Base-by-base conservation (phyloP, 92 coral and sea anemone species). In the Meandrina meandrites region DNA sequence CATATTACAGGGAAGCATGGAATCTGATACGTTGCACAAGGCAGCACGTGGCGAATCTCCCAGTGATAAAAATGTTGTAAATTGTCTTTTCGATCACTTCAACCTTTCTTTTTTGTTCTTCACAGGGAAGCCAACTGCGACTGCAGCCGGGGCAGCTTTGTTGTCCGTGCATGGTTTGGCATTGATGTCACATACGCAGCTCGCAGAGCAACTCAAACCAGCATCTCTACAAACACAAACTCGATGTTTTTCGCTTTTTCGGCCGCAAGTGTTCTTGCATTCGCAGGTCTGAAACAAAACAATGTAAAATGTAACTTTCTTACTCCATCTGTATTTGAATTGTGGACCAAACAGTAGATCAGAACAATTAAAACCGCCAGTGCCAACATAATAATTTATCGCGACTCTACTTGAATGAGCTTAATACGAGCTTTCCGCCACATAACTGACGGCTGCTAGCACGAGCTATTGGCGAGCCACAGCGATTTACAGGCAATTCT, bases 391-490 rank as follows among this genome's bases (percentile, higher is more conserved):
- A 51, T 9, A 3, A 51, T 51, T 9, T 51, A 17, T 73, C 78
- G 35, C 78, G 56, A 42, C 56, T 75, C 56, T 40, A 30, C 79
- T 42, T 75, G 57, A 56, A 40, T 40, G 57, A 75, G 56, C 79
- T 75, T 42, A 56, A 75, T 54, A 75, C 3, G 79, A 56, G 56
- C 79, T 30, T 13, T 54, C 79, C 40, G 40, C 79, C 21, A 40
- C 79, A 10, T 42, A 40, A 75, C 40, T 32, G 40, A 56, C 22
- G 79, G 56, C 40, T 28, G 40, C 30, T 75, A 31, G 56, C 2
- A 19, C n/a, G 79, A 75, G 79, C 79, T 75, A 75, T 42, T 40
- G 79, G 79, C 18, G 79, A 75, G 79, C 79, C 57, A 30, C 40
- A 75, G 18, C 79, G 79, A 21, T 40, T 42, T 3, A 40, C 54